A percentile compares a stretch with the other conserved stretches of the same genome.
These are phyloP conservation scores for Vannuccia rotundouncinata DNA, from an alignment of 2,888 invertebrate genomes.

Conservation along the genomic window DNA sequence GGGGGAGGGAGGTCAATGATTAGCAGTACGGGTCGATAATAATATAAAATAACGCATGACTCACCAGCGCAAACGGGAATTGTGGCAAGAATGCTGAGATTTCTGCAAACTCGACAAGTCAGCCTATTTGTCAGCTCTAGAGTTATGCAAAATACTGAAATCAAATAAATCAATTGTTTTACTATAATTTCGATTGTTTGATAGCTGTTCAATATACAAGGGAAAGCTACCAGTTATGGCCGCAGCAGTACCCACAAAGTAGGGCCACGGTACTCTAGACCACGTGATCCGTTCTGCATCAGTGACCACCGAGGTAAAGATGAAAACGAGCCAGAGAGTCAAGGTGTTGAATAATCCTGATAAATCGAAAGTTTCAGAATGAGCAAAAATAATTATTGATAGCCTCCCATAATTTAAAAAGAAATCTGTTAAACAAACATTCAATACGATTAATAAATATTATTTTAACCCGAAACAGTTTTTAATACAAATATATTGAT, in stretches of 20 bases:
- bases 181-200: too few species aligned
- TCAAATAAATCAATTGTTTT: too few species aligned
- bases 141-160: background rate
- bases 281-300: background rate
- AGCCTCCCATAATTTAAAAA: too few species aligned
- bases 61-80: background rate
- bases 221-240: background rate
- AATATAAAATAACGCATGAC: background rate
- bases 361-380: too few species aligned
- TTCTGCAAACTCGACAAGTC: background rate
- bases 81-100: background rate
- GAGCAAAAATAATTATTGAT: too few species aligned
- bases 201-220: too few species aligned
- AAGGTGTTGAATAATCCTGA: background rate
- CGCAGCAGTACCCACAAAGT: background rate
- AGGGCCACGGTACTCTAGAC: background rate
- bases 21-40: too few species aligned
- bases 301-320: background rate
- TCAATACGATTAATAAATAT: too few species aligned
- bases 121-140: background rate
- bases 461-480: too few species aligned
- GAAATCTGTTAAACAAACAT: too few species aligned
- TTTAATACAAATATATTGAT: too few species aligned
- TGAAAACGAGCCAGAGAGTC: background rate
- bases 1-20: too few species aligned